Evolutionary conservation across 2,888 invertebrate species (phyloP), one percentile per base, ranked within the genome.

Genomic region (Ephialtes manifestator): DNA sequence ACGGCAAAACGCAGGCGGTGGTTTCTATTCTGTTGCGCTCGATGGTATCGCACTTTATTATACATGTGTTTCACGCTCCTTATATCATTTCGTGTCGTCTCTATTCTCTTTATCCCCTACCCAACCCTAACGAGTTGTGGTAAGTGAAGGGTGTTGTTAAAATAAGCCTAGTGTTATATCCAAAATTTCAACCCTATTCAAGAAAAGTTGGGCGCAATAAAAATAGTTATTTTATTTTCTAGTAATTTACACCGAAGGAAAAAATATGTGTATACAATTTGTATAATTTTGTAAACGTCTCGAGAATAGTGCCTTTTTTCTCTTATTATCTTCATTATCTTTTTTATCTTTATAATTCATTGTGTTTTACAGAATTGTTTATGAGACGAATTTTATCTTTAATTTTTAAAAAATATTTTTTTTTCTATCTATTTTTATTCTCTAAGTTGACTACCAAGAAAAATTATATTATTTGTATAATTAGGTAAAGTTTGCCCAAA

Each of bases 21-120:
- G 60, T 39, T 79, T 46, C n/a, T n/a, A n/a, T n/a, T 74, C 74
- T 67, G 20, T 58, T 31, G 39, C 46, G 13, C 11, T 39, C 77
- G 20, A 28, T 68, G 20, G n/a, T 55, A 78, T 83, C 67, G 63
- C 70, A 70, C 55, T 78, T 81, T 75, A 67, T 46, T 18, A 67
- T 67, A 20, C 43, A 67, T 46, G 65, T 39, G 13, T 67, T 67
- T 20, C 43, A 11, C 65, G 20, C 65, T 63, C 35, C 28, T 79
- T 43, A 24, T 35, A 15, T 31, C 24, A 18, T n/a, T 35, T 31
- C 15, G 20, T n/a, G 4, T 28, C 24, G n/a, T 11, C 60, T 13
- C 24, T 1, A 46, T 20, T 39, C 39, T 13, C 18, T 11, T 0
- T 8, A 5, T 3, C 35, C 18, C 35, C 18, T 18, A 63, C 5